A percentile compares a stretch with the other conserved stretches of the same genome.
Conservation (phyloP, 2,113 vertebrate species). For the Pavo muticus region DNA sequence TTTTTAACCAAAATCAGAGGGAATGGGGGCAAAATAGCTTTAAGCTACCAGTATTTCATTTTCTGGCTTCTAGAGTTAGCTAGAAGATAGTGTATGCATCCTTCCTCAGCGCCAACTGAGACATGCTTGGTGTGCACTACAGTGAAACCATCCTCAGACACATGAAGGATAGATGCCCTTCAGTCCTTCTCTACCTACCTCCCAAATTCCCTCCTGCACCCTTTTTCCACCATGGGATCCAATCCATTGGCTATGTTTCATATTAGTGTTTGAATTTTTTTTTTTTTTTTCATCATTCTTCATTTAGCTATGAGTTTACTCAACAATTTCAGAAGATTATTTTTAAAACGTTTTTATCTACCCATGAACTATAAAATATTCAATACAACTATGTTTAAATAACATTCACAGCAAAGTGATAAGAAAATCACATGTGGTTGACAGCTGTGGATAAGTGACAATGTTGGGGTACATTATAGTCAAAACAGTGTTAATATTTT, state of each 20-base stretch:
- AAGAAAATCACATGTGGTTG: slow-evolving; percentile 15
- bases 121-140: neutral
- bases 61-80: neutral
- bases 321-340: neutral
- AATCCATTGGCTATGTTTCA: neutral
- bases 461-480: neutral
- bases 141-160: neutral
- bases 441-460: neutral
- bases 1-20: neutral
- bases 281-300: neutral
- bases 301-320: neutral
- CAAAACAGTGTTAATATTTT: neutral
- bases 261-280: neutral
- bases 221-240: neutral
- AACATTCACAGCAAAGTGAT: neutral
- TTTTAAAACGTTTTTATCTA: slow-evolving; percentile 15
- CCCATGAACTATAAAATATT: neutral
- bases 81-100: neutral
- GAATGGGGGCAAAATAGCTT: neutral
- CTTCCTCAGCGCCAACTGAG: neutral
- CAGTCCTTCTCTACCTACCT: neutral
- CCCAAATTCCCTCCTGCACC: neutral
- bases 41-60: neutral
- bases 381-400: neutral
- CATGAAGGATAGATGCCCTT: neutral